phyloP scores from a whole-genome alignment of 2,797 vertebrate genomes.

The Pangasius macronema region DNA sequence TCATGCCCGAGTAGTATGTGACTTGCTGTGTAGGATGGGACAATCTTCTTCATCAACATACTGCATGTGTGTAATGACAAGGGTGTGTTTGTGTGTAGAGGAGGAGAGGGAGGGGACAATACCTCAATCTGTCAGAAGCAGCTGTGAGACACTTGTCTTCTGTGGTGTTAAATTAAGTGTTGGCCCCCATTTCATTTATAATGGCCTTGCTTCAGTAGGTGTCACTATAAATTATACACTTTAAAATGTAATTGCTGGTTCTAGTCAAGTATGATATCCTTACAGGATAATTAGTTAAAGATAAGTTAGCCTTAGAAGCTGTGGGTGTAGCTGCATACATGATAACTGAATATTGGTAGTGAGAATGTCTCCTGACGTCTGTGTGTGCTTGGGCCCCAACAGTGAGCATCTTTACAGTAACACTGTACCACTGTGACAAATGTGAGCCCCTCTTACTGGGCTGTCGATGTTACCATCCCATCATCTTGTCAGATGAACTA shows the following conservation, averaged over 20 bases:
- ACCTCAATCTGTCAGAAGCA: constrained; percentile 31
- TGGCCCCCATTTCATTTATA: constrained; percentile 21
- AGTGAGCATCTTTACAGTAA: not conserved
- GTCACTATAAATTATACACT: constrained; percentile 26
- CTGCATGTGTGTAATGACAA: constrained; percentile 21
- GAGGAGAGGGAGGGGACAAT: constrained; percentile 39
- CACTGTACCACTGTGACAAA: not conserved
- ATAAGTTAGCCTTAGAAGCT: not conserved
- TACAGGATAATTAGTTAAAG: constrained; percentile 14
- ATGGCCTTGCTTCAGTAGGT: constrained; percentile 8
- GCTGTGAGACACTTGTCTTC: constrained; percentile 16
- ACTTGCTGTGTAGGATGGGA: constrained; percentile 16
- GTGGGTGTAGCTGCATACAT: not conserved
- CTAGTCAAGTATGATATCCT: constrained; percentile 10
- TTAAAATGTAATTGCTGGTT: constrained; percentile 12
- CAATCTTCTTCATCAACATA: constrained; percentile 16
- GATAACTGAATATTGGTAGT: not conserved
- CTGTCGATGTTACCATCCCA: constrained; percentile 8
- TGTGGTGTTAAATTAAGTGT: constrained; percentile 31
- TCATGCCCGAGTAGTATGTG: constrained; percentile 6
- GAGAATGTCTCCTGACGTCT: not conserved
- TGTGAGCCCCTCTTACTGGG: constrained; percentile 6
- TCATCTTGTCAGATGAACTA: constrained; percentile 34
- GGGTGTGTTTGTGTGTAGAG: constrained; percentile 22
- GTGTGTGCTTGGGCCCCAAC: not conserved